phyloP scores from a whole-genome alignment of 2,113 vertebrate genomes.

The Tyto alba region DNA sequence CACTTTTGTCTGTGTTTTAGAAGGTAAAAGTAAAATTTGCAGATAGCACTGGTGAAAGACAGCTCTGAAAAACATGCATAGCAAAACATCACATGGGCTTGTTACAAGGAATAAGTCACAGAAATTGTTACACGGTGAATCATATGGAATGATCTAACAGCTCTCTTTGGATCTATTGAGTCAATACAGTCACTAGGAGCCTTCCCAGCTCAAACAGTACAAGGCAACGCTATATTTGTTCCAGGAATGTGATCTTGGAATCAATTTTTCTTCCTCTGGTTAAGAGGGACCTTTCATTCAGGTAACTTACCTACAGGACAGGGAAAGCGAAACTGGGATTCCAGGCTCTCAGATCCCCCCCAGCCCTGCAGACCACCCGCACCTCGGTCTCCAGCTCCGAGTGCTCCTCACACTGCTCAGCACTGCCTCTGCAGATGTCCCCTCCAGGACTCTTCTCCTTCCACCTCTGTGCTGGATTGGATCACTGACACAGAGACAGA shows the following conservation, averaged over 20 bases:
- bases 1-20: background rate
- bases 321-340: background rate
- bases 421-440: background rate
- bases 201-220: background rate
- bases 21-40: background rate
- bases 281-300: background rate
- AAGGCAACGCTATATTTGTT: background rate
- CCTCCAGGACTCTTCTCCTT: background rate
- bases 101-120: background rate
- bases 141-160: background rate
- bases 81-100: background rate
- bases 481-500: background rate
- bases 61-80: background rate
- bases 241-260: accelerated
- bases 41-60: background rate
- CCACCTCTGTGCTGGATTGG: background rate
- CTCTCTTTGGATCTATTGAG: background rate
- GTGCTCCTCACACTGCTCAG: background rate
- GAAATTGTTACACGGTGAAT: background rate
- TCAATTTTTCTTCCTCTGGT: background rate
- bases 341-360: background rate
- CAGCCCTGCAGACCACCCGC: background rate
- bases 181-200: background rate
- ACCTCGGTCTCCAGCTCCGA: background rate
- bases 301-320: background rate